These are phyloP conservation scores for Hetaerina americana DNA, from an alignment of 1,140 invertebrate species.

Conservation along the genomic window DNA sequence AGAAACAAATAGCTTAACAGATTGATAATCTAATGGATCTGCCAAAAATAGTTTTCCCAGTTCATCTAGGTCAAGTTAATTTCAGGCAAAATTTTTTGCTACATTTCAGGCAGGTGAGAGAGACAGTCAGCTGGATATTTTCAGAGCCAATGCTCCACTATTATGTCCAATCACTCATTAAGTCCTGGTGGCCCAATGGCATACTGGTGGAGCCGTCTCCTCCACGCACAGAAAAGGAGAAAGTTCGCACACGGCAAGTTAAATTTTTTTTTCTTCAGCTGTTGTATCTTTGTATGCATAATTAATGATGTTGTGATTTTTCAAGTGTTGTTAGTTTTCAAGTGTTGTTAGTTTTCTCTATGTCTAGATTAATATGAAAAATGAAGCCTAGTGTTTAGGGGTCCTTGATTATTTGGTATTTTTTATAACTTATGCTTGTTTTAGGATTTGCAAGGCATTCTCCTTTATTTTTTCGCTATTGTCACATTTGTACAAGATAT, in stretches of 20 bases:
- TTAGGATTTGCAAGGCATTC: too few relatives aligned
- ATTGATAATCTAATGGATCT: too few relatives aligned
- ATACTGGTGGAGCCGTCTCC: conserved; percentile 39
- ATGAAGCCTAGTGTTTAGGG: too few relatives aligned
- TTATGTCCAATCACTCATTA: conserved; percentile 67
- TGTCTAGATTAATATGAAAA: neutral
- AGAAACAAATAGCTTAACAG: too few relatives aligned
- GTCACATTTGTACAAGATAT: too few relatives aligned
- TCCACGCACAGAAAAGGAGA: conserved; percentile 52
- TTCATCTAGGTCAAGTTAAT: neutral
- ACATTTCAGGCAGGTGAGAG: conserved; percentile 67
- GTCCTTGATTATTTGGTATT: neutral
- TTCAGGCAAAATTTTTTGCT: conserved; percentile 1
- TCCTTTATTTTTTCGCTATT: too few relatives aligned
- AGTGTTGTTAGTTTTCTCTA: neutral
- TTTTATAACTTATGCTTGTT: neutral
- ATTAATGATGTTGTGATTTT: conserved; percentile 17
- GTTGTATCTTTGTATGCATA: neutral
- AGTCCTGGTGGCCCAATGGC: conserved; percentile 80
- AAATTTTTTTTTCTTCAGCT: neutral
- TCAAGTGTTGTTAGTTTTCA: too few relatives aligned
- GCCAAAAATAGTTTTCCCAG: neutral
- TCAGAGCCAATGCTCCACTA: conserved; percentile 83
- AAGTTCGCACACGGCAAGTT: conserved; percentile 33
- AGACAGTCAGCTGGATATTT: conserved; percentile 73